Base-by-base conservation (phyloP, 1,140 invertebrate genomes). In the Portunus trituberculatus region DNA sequence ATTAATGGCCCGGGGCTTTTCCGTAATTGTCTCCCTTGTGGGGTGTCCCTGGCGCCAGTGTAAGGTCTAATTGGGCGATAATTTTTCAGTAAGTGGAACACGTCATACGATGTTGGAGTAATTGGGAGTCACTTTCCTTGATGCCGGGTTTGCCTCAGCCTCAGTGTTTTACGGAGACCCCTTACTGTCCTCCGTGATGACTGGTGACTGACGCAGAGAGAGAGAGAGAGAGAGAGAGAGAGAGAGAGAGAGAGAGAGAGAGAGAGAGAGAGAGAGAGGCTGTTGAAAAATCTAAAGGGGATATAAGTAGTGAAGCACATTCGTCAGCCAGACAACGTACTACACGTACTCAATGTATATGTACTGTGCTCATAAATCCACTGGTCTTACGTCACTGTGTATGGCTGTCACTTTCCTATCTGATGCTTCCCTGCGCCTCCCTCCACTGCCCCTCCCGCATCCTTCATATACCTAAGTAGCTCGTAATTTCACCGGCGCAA, bases 71-170 rank as follows among this genome's bases (percentile, higher is more conserved):
- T 76, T 76, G 67, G 67, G 67, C 67, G 67, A 76, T 76, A 76
- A 76, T 76, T 76, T 76, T 76, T 76, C 67, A 76, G 67, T n/a
- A 76, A 76, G 67, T 76, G 67, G 67, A 76, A 76, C 67, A n/a
- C 67, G 67, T 76, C 25, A 76, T n/a, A 76, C 67, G 67, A 76
- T 7, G 25, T 76, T 12, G 67, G 67, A 76, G 67, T 76, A 76
- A n/a, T 76, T 76, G 67, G 67, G 67, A 76, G 67, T 76, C 67
- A n/a, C 25, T 76, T 76, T 76, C 67, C 12, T n/a, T 7, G 16
- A 20, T n/a, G 67, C 20, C n/a, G 25, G 20, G 67, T 76, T 76
- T n/a, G 67, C 25, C 67, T 76, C 3, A 76, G 16, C 67, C 67
- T 76, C 25, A 7, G 20, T 7, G 20, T 76, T n/a, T 59, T 59